Percentiles rank a stretch among this genome's conserved stretches.
Conservation (phyloP, 64 coral and sea anemone genomes). For the Dendrophyllia cribrosa region DNA sequence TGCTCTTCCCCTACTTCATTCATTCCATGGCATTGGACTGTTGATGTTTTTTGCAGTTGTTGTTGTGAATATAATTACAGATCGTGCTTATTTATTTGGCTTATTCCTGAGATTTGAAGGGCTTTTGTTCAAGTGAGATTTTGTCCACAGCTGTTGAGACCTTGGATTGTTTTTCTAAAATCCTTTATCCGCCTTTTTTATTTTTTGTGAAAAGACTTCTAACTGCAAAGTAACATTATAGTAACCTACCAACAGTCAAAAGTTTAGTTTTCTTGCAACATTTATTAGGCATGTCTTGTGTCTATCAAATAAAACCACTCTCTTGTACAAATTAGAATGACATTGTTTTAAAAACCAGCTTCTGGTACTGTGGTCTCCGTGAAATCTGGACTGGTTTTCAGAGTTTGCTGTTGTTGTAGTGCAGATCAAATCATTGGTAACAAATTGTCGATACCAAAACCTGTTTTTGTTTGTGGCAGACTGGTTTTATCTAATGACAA, state of each 20-base stretch:
- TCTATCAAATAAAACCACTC: background rate
- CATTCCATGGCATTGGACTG: background rate
- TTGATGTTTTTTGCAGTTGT: conserved; percentile 54
- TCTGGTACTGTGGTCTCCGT: too few species aligned
- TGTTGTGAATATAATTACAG: background rate
- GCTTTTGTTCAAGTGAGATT: too few species aligned
- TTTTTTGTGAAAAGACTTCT: background rate
- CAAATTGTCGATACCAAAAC: too few species aligned
- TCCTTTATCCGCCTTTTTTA: background rate
- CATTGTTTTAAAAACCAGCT: background rate
- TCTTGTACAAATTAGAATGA: background rate
- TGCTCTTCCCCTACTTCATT: background rate
- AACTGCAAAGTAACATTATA: conserved; percentile 29
- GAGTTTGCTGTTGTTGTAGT: background rate
- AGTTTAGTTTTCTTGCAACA: background rate
- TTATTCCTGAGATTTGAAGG: background rate
- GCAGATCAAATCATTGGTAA: too few species aligned
- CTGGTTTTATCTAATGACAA: conserved; percentile 3
- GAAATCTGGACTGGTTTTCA: background rate
- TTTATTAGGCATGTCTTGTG: background rate
- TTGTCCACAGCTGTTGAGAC: background rate
- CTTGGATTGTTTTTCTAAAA: background rate
- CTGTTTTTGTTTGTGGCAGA: background rate
- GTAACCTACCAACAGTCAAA: background rate
- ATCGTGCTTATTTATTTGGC: background rate